Evolutionary conservation across 92 coral and sea anemone genomes (phyloP).

Genomic region (Epizoanthus ramosus): DNA sequence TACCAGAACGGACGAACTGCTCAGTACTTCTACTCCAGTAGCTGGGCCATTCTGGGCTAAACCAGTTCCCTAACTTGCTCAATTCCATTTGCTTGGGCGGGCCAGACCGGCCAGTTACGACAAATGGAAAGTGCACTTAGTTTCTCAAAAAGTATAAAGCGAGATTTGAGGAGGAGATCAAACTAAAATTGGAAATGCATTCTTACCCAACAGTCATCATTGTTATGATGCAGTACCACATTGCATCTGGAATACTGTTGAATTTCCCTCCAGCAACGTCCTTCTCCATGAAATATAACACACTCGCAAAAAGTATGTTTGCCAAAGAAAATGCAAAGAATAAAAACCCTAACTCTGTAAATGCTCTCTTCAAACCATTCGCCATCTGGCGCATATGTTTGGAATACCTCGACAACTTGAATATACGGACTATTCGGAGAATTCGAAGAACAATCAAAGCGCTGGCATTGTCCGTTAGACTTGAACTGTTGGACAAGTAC

Average conservation of each 20-base stretch:
- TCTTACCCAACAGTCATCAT: constrained; percentile 99
- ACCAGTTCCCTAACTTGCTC: too few species aligned
- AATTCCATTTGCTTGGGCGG: too few species aligned
- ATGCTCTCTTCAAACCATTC: constrained; percentile 76
- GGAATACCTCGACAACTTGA: constrained; percentile 93
- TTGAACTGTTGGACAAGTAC: constrained; percentile 45
- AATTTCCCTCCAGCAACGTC: constrained; percentile 60
- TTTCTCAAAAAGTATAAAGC: too few species aligned
- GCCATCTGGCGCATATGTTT: constrained; percentile 86
- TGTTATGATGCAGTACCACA: constrained; percentile 95
- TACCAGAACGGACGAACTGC: too few species aligned
- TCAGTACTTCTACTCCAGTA: too few species aligned
- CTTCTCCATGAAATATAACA: constrained; percentile 74
- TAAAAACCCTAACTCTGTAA: constrained; percentile 83
- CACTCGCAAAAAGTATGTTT: constrained; percentile 89
- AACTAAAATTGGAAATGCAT: too few species aligned
- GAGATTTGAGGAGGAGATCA: too few species aligned
- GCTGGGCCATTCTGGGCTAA: too few species aligned
- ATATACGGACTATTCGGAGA: constrained; percentile 82
- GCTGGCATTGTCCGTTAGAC: constrained; percentile 61
- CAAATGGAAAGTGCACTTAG: too few species aligned
- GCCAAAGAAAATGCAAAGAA: constrained; percentile 85
- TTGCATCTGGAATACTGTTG: constrained; percentile 87
- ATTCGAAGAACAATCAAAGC: constrained; percentile 81
- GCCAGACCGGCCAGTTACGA: too few species aligned